Evolutionary conservation across 2,113 vertebrate genomes (phyloP).

Genomic region (Neofelis nebulosa): DNA sequence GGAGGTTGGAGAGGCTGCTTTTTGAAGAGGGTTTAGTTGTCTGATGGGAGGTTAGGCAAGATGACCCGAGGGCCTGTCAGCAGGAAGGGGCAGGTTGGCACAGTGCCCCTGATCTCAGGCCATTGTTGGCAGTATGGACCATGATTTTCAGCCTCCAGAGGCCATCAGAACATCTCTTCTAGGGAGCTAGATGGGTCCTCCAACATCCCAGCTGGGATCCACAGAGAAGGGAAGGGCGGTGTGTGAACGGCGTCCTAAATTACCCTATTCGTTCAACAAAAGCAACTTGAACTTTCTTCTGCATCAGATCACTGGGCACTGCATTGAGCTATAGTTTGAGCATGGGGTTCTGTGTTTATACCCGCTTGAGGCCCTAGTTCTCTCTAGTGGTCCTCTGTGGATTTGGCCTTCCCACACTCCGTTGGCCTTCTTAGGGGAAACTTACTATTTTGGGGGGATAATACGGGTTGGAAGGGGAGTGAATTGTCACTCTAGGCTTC

Average conservation of each 20-base stretch:
- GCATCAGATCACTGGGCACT: accelerated
- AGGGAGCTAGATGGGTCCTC: not conserved
- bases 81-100: not conserved
- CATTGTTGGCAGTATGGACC: not conserved
- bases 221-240: not conserved
- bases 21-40: not conserved
- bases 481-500: not conserved
- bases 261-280: not conserved
- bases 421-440: not conserved
- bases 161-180: not conserved
- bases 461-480: not conserved
- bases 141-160: no score
- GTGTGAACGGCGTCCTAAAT: not conserved
- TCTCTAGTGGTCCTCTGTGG: not conserved
- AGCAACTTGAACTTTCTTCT: not conserved
- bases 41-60: not conserved
- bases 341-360: not conserved
- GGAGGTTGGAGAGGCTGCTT: not conserved
- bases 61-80: not conserved
- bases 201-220: not conserved
- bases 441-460: not conserved
- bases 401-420: not conserved
- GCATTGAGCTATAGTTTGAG: not conserved
- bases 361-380: accelerated
- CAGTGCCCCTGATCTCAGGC: not conserved